A percentile compares a stretch with the other conserved stretches of the same genome.
These are phyloP conservation scores for Trachelus stipa DNA, from an alignment of 2,888 invertebrate genomes.

Conservation along the genomic window DNA sequence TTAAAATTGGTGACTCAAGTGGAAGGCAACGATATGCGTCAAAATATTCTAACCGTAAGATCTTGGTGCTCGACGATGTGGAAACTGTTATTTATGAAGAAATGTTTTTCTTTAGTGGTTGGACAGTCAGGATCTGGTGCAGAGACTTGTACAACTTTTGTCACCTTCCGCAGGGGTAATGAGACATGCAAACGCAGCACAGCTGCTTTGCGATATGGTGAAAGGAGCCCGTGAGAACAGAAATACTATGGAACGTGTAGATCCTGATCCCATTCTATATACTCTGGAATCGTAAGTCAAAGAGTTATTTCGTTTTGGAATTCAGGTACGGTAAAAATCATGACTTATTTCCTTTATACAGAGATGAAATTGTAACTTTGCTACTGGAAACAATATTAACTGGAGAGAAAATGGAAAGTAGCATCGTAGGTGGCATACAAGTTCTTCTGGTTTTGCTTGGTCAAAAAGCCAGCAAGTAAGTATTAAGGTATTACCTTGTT, in stretches of 20 bases:
- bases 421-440: conserved; percentile 83
- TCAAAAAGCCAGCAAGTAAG: conserved; percentile 67
- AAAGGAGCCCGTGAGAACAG: conserved; percentile 74
- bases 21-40: conserved; percentile 79
- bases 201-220: conserved; percentile 89
- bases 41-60: conserved; percentile 78
- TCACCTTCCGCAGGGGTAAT: conserved; percentile 77
- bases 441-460: conserved; percentile 81
- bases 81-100: conserved; percentile 10
- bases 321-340: neutral
- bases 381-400: conserved; percentile 82
- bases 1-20: conserved; percentile 87
- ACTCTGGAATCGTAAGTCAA: conserved; percentile 78
- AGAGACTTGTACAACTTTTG: conserved; percentile 78
- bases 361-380: conserved; percentile 74
- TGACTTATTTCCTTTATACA: conserved; percentile 52
- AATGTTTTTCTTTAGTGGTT: conserved; percentile 78
- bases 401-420: conserved; percentile 75
- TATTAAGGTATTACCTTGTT: neutral
- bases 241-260: conserved; percentile 71
- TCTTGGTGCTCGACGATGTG: conserved; percentile 1
- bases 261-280: conserved; percentile 79
- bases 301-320: neutral
- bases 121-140: conserved; percentile 87
- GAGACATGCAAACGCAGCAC: conserved; percentile 87